Base-by-base conservation (phyloP, 2,797 vertebrate genomes). In the Schizopygopsis malacanthus region DNA sequence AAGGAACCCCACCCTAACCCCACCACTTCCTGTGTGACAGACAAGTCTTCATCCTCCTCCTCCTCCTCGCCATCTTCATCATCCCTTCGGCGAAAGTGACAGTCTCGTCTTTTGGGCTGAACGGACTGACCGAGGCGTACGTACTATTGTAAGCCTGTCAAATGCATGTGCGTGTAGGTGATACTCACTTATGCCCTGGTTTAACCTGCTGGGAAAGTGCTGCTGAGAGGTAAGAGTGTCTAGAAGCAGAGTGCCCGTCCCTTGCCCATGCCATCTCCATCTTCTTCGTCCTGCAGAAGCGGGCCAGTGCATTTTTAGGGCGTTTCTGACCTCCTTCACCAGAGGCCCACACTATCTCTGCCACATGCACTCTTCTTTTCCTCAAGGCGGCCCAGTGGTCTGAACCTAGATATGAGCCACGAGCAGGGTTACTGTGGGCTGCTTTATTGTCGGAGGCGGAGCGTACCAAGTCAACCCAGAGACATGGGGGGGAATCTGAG, bases 391-490 rank as follows among this genome's bases (percentile, higher is more conserved):
- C 91, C 89, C 70, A 82, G 90, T 91, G 93, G 94, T 95, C 92
- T 93, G 94, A 94, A 95, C 92, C 92, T 94, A 95, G 93, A 94
- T 95, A 96, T 96, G 95, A 97, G 96, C 96, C 96, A 97, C 96
- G 96, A 95, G 96, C 94, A 96, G 96, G 93, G 96, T 96, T 96
- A 95, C 94, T 95, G 96, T 95, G 97, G 96, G 96, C 97, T 96
- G 96, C 94, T 98, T 98, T 99, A 99, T 98, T 97, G 97, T 97
- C 95, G 94, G 95, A 95, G 96, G 94, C 90, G 96, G 97, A 96
- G 93, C 84, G 93, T 97, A 99, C 97, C 98, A 99, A 96, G 94
- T 97, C 92, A 91, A 93, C 88, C 82, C 83, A 90, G 87, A 95
- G 95, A 94, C 91, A 87, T 88, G 87, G 96, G 96, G 86, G 78